phyloP scores from a whole-genome alignment of 2,113 vertebrate species.

The Cyphomyrus discorhynchus region DNA sequence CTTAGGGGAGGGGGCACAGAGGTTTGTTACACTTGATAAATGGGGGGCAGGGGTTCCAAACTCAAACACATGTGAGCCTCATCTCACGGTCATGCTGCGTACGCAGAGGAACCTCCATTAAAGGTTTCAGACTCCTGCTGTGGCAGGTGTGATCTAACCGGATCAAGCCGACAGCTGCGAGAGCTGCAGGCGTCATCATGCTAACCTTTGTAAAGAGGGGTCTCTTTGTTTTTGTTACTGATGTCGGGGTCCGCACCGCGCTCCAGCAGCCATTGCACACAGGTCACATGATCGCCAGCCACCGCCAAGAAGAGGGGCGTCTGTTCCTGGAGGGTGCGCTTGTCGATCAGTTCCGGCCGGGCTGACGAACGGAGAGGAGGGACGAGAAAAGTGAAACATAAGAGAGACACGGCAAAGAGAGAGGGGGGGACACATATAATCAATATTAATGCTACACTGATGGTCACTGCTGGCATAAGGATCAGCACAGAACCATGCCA shows the following conservation, averaged over 20 bases:
- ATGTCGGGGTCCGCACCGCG: constrained; percentile 87
- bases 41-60: background rate
- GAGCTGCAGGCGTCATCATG: background rate
- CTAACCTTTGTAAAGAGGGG: constrained; percentile 85
- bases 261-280: constrained; percentile 72
- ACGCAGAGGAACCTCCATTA: background rate
- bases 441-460: background rate
- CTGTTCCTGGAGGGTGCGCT: constrained; percentile 87
- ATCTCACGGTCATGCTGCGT: background rate
- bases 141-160: background rate
- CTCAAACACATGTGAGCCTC: background rate
- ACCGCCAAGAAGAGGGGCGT: constrained; percentile 81
- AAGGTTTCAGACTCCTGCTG: background rate
- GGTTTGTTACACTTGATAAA: background rate
- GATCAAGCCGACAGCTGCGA: background rate
- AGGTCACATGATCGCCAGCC: constrained; percentile 70
- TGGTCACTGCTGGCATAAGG: background rate
- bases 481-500: too few species aligned
- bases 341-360: constrained; percentile 74
- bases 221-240: constrained; percentile 83
- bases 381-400: background rate
- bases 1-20: constrained; percentile 45
- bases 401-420: background rate
- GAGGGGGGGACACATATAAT: background rate
- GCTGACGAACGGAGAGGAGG: constrained; percentile 46